These are phyloP conservation scores for Cavia porcellus DNA, from an alignment of 2,113 vertebrate genomes.

Conservation along the genomic window DNA sequence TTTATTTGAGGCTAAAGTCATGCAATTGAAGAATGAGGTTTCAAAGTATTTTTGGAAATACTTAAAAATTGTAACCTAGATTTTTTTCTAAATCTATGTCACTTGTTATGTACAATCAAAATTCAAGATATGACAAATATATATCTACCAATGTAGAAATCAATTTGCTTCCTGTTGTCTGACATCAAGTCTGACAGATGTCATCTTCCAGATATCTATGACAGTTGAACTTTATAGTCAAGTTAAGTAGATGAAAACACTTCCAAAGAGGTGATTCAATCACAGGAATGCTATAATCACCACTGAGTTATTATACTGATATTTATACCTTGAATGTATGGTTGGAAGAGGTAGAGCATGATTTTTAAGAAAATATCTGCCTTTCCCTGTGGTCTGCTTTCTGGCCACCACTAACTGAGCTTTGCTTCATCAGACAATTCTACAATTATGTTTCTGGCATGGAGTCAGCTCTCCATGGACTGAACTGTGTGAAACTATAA, in stretches of 20 bases:
- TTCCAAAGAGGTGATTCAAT: not conserved
- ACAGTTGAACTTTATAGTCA: not conserved
- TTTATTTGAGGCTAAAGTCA: not conserved
- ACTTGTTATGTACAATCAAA: not conserved
- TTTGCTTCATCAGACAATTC: not conserved
- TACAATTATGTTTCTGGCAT: not conserved
- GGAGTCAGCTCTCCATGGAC: not conserved
- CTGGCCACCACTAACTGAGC: not conserved
- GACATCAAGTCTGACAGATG: not conserved
- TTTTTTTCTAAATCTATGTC: not conserved
- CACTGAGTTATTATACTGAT: not conserved
- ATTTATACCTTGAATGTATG: not conserved
- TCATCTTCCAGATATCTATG: not conserved
- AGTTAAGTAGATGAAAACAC: not conserved
- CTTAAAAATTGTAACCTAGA: not conserved
- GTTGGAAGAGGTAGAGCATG: not conserved
- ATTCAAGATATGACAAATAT: not conserved
- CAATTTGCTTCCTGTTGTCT: not conserved
- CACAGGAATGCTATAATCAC: not conserved
- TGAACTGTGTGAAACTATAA: not conserved
- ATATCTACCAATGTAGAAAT: not conserved
- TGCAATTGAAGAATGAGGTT: not conserved
- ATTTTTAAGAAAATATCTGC: not conserved
- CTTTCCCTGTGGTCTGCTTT: not conserved
- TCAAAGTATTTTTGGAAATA: not conserved